Base-by-base conservation (phyloP, 2,797 vertebrate species). In the Anguilla megastoma region DNA sequence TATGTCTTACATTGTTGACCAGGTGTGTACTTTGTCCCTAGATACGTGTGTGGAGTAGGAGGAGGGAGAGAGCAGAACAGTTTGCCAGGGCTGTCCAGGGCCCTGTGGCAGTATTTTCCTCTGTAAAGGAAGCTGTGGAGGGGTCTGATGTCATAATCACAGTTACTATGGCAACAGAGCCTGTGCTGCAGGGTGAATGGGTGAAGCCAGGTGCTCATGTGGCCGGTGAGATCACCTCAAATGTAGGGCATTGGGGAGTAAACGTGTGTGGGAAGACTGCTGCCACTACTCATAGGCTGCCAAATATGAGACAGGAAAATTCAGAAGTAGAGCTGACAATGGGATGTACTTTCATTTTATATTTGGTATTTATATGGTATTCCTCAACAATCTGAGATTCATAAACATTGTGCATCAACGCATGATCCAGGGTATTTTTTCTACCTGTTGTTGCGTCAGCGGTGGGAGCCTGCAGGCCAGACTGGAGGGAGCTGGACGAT, bases 181-280 rank as follows among this genome's bases (percentile, higher is more conserved):
- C 99, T 0, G 95, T 99, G 87, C 92, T 99, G 0, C 96, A 93
- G 54, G 98, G 98, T 5, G 94, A 92, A 84, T 99, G 99, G 99
- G 97, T 99, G 87, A 99, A 99, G 93, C 94, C 96, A 1, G 98
- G 98, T 74, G 98, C 98, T 71, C 99, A 99, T 7, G 92, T 99
- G 88, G 98, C 97, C 88, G 99, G 99, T 99, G 92, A 91, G 94
- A 82, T 80, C 36, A 74, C 16, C 56, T 63, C 54, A 85, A 14
- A 8, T 8, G 2, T n/a, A 21, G 21, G 14, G 8, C 30, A 24
- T 45, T 63, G 50, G 2, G 83, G n/a, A 33, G 6, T n/a, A 45
- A 21, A 60, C 54, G n/a, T 50, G 27, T 27, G 2, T 27, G 16
- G 36, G 85, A 74, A 66, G 5, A 24, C 21, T 63, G 1, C 14